These are phyloP conservation scores for Python bivittatus DNA, from an alignment of 2,113 vertebrate species.

Conservation along the genomic window DNA sequence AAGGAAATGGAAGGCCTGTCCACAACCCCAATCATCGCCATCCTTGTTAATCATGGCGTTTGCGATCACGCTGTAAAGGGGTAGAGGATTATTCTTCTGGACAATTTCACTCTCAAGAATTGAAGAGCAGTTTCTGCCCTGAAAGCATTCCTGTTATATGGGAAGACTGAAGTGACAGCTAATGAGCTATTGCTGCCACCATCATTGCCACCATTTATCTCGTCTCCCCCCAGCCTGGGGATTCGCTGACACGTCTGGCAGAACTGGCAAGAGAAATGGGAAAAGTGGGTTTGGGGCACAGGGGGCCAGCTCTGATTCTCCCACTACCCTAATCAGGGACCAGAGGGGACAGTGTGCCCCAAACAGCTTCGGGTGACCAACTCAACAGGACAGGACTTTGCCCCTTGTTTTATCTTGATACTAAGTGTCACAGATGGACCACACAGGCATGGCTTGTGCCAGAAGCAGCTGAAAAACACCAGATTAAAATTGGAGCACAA, in stretches of 20 bases:
- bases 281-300: not conserved
- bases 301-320: not conserved
- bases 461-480: not conserved
- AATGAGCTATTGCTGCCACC: not conserved
- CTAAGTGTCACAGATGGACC: not conserved
- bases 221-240: not conserved
- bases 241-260: not conserved
- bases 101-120: not conserved
- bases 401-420: not conserved
- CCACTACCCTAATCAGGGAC: not conserved
- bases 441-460: not conserved
- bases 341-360: not conserved
- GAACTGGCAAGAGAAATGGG: not conserved
- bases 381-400: not conserved
- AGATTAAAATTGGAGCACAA: too few species aligned
- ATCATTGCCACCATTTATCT: not conserved
- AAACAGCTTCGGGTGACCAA: not conserved
- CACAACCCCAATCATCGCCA: fast-evolving
- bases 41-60: not conserved
- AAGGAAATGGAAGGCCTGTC: not conserved
- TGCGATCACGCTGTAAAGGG: not conserved
- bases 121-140: not conserved
- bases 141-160: not conserved
- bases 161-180: constrained; percentile 2
- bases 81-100: not conserved